Base-by-base conservation (phyloP, 2,797 vertebrate genomes). In the Emys orbicularis region DNA sequence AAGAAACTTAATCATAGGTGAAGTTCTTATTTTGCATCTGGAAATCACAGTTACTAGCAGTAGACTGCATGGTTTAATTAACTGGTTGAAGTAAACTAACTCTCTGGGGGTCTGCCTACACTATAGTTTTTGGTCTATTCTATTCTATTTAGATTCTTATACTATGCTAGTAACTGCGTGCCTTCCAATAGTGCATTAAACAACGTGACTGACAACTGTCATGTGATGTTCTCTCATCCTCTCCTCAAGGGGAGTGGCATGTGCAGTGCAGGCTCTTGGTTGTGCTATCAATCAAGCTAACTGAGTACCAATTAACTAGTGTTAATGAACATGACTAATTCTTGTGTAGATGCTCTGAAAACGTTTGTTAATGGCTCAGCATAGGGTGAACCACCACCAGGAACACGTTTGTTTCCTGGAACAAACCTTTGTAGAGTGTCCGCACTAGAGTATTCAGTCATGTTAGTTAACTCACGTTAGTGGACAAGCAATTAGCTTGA, bases 251-350 rank as follows among this genome's bases (percentile, higher is more conserved):
- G 31, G 13, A 65, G 59, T 65, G 13, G 61, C 61, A n/a, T 19
- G 18, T 65, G 18, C 34, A 5, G 34, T n/a, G 34, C 34, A 21
- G 61, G 18, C 34, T 16, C 31, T 61, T 34, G 31, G 93, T 92
- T 53, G 3, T 68, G 7, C 49, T 95, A 61, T 95, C 95, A 96
- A 90, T 95, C 94, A 92, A 90, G 88, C 89, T 94, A 97, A 96
- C 96, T 97, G 95, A 94, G 95, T 54, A 87, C 89, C 86, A 95
- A 93, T 97, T 97, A 96, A 80, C 72, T 90, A 52, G 68, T 92
- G 84, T 93, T 97, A 97, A 96, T 94, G 95, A 97, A 95, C n/a
- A 0, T 79, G 44, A 15, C 41, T 76, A 47, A 12, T 97, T 95
- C 86, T 96, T 94, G 89, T 37, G 92, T 90, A 90, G 95, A 81